These are phyloP conservation scores for Drosophila leontia DNA, from an alignment of 1,140 invertebrate genomes.

Conservation along the genomic window DNA sequence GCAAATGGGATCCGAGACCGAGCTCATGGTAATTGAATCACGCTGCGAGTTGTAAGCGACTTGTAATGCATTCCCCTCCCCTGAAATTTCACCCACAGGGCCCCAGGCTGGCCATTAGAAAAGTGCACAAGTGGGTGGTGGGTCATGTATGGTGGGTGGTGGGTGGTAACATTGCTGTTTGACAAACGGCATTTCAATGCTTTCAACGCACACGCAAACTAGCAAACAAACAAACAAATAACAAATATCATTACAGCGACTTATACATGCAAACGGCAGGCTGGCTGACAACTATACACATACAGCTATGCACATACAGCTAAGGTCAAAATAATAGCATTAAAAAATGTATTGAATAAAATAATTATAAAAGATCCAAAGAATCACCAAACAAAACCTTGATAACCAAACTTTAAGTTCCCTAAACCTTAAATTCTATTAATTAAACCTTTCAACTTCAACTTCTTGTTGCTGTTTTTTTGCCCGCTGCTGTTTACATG, in stretches of 20 bases:
- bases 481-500: conserved; percentile 5
- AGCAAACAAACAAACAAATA: conserved; percentile 59
- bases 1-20: conserved; percentile 66
- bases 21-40: conserved; percentile 79
- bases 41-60: conserved; percentile 75
- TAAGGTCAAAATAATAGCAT: background rate
- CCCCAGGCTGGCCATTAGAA: conserved; percentile 66
- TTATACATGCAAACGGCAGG: conserved; percentile 76
- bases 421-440: background rate
- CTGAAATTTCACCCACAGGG: background rate
- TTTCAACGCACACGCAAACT: conserved; percentile 72
- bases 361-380: background rate
- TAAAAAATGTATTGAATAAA: no score
- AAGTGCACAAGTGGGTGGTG: conserved; percentile 61
- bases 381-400: background rate
- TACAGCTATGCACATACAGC: background rate
- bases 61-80: conserved; percentile 64
- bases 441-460: background rate
- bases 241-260: conserved; percentile 80
- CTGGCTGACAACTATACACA: conserved; percentile 64
- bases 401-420: no score
- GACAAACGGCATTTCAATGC: conserved; percentile 77
- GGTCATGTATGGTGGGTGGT: background rate
- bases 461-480: background rate
- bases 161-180: conserved; percentile 45